phyloP scores from a whole-genome alignment of 2,888 invertebrate genomes.

The Belgica antarctica region DNA sequence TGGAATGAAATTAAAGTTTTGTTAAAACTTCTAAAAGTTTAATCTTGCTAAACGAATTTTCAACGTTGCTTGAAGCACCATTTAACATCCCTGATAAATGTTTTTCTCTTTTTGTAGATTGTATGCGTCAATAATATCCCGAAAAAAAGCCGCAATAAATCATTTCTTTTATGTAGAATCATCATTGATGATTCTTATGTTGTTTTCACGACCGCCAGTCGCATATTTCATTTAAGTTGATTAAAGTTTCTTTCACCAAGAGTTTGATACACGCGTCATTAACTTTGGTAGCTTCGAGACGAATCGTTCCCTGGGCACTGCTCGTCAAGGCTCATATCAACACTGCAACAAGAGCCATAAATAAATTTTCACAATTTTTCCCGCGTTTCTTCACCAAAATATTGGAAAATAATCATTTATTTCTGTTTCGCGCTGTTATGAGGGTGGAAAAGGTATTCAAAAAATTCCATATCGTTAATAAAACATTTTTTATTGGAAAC shows the following conservation, averaged over 20 bases:
- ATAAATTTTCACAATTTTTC: neutral
- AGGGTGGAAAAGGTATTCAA: neutral
- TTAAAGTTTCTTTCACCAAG: neutral
- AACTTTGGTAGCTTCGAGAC: neutral
- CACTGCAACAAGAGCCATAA: conserved; percentile 17
- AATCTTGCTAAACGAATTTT: too few relatives aligned
- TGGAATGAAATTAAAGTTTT: too few relatives aligned
- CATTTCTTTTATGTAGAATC: conserved; percentile 29
- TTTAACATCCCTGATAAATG: too few relatives aligned
- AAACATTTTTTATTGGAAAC: conserved; percentile 40
- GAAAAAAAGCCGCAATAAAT: conserved; percentile 20
- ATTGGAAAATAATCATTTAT: conserved; percentile 24
- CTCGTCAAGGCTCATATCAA: neutral
- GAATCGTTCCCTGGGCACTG: neutral
- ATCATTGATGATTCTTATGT: conserved; percentile 9
- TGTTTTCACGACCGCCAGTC: neutral
- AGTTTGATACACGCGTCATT: conserved; percentile 10
- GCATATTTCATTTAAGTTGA: neutral
- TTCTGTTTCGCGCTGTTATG: neutral
- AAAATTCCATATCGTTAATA: conserved; percentile 21
- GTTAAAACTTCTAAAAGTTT: too few relatives aligned
- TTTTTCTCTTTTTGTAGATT: too few relatives aligned
- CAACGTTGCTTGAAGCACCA: too few relatives aligned
- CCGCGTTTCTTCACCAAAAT: neutral
- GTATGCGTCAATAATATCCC: neutral